Conservation (phyloP, 2,113 vertebrate genomes). For the Cyanoliseus patagonus region DNA sequence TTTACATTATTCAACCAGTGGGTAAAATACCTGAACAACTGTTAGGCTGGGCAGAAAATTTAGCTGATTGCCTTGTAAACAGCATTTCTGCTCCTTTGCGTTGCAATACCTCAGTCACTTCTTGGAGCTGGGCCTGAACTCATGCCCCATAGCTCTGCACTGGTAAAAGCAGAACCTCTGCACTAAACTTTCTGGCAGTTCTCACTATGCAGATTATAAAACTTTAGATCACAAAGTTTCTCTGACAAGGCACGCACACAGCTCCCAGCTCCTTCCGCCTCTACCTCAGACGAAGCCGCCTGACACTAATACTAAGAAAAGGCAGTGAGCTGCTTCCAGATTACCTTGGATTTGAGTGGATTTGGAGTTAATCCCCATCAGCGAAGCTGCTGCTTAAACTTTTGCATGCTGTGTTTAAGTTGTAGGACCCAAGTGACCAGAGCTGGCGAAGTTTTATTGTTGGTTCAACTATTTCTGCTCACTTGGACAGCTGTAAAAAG, state of each 20-base stretch:
- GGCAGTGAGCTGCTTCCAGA: background rate
- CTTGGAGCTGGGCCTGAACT: background rate
- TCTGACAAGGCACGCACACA: background rate
- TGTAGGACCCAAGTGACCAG: background rate
- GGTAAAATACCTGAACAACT: background rate
- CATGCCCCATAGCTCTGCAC: background rate
- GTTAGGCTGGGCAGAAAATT: background rate
- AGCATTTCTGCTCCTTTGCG: background rate
- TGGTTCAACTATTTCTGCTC: background rate
- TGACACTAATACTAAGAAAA: background rate
- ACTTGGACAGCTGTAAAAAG: conserved; percentile 30
- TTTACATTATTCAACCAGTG: background rate
- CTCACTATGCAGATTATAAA: background rate
- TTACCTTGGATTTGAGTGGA: conserved; percentile 24
- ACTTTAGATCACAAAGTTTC: background rate
- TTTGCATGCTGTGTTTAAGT: background rate
- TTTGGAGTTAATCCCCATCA: background rate
- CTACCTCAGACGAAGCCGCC: background rate
- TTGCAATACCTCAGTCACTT: background rate
- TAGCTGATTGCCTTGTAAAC: background rate
- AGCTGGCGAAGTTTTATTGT: background rate
- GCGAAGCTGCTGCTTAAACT: background rate
- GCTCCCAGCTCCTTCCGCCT: background rate
- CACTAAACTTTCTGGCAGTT: background rate
- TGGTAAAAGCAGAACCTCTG: background rate